Evolutionary conservation across 2,888 invertebrate genomes (phyloP).

Genomic region (Pharmacophagus antenor): DNA sequence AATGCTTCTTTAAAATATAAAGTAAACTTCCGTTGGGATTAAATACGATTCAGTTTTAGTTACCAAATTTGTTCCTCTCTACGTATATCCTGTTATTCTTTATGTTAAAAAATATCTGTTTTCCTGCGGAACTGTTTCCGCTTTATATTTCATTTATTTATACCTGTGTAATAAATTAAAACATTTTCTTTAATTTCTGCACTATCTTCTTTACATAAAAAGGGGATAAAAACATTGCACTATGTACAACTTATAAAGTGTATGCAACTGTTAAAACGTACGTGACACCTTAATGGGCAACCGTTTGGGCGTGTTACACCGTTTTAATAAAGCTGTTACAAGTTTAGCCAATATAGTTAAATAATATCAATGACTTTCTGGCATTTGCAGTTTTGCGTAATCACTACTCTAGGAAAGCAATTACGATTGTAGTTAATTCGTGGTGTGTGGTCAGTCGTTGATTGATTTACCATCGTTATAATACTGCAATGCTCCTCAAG

Average conservation of each 20-base stretch:
- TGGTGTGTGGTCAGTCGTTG: conserved; percentile 43
- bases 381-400: conserved; percentile 19
- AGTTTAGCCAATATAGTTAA: conserved; percentile 4
- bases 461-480: conserved; percentile 39
- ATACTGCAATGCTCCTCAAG: conserved; percentile 38
- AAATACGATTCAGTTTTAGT: not conserved
- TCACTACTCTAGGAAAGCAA: not conserved
- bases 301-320: conserved; percentile 4
- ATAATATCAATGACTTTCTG: conserved; percentile 13
- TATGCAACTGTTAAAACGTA: conserved; percentile 10
- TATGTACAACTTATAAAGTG: conserved; percentile 10
- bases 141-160: not conserved
- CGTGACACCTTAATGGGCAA: conserved; percentile 23
- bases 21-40: conserved; percentile 18
- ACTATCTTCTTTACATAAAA: too few species aligned
- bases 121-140: conserved; percentile 17
- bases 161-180: too few species aligned
- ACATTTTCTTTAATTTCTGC: too few species aligned
- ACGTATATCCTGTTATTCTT: conserved; percentile 14
- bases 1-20: conserved; percentile 8
- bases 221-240: too few species aligned
- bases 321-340: conserved; percentile 17
- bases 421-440: conserved; percentile 27
- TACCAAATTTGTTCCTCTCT: conserved; percentile 19
- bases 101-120: conserved; percentile 1